Evolutionary conservation across 2,888 invertebrate genomes (phyloP).

Genomic region (Watsonalla binaria): DNA sequence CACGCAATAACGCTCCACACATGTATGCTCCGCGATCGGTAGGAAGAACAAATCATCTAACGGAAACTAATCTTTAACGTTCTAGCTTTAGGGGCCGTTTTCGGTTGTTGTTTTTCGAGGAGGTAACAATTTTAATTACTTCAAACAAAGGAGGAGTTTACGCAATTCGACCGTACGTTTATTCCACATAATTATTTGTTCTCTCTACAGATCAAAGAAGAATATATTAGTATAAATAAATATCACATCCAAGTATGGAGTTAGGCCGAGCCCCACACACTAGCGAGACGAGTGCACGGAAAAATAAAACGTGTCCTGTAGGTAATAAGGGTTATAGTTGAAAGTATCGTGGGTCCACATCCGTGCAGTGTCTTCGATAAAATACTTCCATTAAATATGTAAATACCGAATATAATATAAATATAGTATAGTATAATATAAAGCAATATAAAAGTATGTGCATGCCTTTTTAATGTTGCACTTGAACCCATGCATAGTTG

Average conservation of each 20-base stretch:
- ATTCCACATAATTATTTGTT: too few species aligned
- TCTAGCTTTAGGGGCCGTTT: too few species aligned
- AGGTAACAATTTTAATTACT: too few species aligned
- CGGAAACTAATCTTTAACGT: too few species aligned
- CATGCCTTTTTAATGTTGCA: neutral
- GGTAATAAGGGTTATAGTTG: neutral
- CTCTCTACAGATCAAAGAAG: too few species aligned
- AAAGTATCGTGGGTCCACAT: neutral
- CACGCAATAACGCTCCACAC: neutral
- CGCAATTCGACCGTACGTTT: too few species aligned
- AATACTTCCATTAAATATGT: conserved; percentile 6
- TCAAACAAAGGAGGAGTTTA: too few species aligned
- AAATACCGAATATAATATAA: conserved; percentile 3
- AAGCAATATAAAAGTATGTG: conserved; percentile 13
- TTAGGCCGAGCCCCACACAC: neutral
- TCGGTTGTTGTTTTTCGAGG: too few species aligned
- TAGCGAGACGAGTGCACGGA: neutral
- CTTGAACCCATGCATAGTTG: neutral
- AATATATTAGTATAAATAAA: too few species aligned
- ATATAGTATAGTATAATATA: conserved; percentile 14
- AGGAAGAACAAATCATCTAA: too few species aligned
- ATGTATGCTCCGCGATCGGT: neutral
- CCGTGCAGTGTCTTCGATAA: conserved; percentile 5
- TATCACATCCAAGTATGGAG: too few species aligned
- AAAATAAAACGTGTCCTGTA: neutral